phyloP scores from a whole-genome alignment of 2,797 vertebrate species.

The Lagocephalus sceleratus region DNA sequence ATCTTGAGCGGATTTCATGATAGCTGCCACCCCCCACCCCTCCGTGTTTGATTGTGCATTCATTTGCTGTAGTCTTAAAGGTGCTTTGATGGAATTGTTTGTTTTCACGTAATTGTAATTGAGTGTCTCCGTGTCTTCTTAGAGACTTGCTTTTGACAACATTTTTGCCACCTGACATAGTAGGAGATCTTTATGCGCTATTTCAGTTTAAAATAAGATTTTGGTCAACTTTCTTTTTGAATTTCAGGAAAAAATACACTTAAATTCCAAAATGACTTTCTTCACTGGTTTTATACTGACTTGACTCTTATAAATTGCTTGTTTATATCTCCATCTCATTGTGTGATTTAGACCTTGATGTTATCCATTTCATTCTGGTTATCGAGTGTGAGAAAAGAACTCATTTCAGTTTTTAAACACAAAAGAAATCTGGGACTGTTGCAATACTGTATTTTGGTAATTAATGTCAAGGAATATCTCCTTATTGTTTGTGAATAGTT shows the following conservation, averaged over 20 bases:
- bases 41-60: slow-evolving; percentile 45
- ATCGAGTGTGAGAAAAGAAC: slow-evolving; percentile 29
- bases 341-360: slow-evolving; percentile 31
- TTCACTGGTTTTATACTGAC: slow-evolving; percentile 37
- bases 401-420: slow-evolving; percentile 24
- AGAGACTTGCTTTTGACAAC: too few species aligned
- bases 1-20: slow-evolving; percentile 17
- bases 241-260: slow-evolving; percentile 25
- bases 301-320: slow-evolving; percentile 59
- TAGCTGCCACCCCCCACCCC: not conserved
- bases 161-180: too few species aligned
- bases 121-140: slow-evolving; percentile 42
- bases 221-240: slow-evolving; percentile 24
- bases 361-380: slow-evolving; percentile 30
- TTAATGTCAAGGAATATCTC: slow-evolving; percentile 74
- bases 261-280: slow-evolving; percentile 48
- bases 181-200: slow-evolving; percentile 17
- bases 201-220: slow-evolving; percentile 42
- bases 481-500: slow-evolving; percentile 76
- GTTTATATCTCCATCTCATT: slow-evolving; percentile 50
- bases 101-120: slow-evolving; percentile 83
- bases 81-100: slow-evolving; percentile 61
- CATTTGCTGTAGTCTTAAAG: slow-evolving; percentile 42
- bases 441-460: slow-evolving; percentile 90
- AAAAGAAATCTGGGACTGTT: slow-evolving; percentile 91